Conservation (phyloP, 37 sponge, comb jelly and placozoan species). For the Dysidea cf. avara region DNA sequence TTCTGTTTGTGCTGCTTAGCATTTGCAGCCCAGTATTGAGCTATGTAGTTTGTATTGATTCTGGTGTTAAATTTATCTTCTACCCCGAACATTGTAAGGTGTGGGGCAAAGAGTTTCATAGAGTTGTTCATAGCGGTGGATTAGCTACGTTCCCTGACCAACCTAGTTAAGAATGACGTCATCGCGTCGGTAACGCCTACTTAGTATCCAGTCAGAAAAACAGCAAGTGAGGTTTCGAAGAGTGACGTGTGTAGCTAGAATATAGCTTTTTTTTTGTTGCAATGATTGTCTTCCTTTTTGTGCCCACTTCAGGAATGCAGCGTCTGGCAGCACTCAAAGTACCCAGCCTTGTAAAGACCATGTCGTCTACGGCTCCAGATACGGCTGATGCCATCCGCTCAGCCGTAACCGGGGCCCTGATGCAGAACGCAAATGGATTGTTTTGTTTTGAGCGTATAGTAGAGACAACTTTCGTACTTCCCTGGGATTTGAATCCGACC, state of each 20-base stretch:
- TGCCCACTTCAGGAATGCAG: background rate
- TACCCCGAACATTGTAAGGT: no score
- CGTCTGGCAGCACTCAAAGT: background rate
- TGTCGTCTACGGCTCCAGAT: constrained; percentile 52
- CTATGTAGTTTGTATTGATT: no score
- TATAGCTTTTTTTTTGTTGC: no score
- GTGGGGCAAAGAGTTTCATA: no score
- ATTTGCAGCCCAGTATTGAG: no score
- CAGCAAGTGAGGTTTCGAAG: background rate
- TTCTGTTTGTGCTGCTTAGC: no score
- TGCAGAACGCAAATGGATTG: constrained; percentile 29
- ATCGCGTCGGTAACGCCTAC: background rate
- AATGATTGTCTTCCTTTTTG: no score
- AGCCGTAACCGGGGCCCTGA: constrained; percentile 60
- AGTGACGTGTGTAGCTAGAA: no score
- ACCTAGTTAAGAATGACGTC: background rate
- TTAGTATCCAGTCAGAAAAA: background rate
- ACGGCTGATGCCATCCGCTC: constrained; percentile 64
- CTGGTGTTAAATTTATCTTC: no score
- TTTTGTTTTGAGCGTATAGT: constrained; percentile 58
- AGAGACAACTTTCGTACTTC: constrained; percentile 70
- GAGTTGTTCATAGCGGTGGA: background rate
- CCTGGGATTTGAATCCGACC: constrained; percentile 63
- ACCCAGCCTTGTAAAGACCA: constrained; percentile 20
- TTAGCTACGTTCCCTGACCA: background rate